Percentiles rank a stretch among this genome's conserved stretches.
phyloP scores from a whole-genome alignment of 2,888 invertebrate genomes.

The Ormyrus rosae region DNA sequence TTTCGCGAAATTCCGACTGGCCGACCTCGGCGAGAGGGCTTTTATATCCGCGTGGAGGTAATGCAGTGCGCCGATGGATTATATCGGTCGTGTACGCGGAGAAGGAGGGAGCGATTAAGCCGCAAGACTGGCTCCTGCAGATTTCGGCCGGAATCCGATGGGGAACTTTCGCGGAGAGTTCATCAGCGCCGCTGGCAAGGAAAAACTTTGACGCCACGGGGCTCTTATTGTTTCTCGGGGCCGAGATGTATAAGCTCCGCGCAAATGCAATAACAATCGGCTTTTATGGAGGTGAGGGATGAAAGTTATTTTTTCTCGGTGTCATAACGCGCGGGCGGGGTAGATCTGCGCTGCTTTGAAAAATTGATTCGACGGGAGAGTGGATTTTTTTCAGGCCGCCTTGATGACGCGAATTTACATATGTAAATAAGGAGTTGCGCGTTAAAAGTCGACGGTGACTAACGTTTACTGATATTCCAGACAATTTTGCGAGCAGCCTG shows the following conservation, averaged over 20 bases:
- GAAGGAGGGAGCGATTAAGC: not conserved
- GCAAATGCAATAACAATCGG: slow-evolving; percentile 9
- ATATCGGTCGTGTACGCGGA: not conserved
- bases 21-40: not conserved
- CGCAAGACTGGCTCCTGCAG: not conserved
- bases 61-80: not conserved
- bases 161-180: too few relatives aligned
- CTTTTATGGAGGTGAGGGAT: slow-evolving; percentile 6
- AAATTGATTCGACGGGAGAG: not conserved
- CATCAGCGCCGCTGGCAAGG: too few relatives aligned
- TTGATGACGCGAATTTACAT: not conserved
- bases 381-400: not conserved
- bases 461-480: slow-evolving; percentile 4
- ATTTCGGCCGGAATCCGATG: not conserved
- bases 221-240: not conserved
- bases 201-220: slow-evolving; percentile 20
- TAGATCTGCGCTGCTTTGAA: not conserved
- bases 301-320: not conserved
- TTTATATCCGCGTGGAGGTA: not conserved
- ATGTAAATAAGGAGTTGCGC: not conserved
- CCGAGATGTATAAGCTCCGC: not conserved
- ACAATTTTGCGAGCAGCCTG: not conserved
- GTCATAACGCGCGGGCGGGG: too few relatives aligned
- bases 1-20: not conserved
- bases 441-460: not conserved